Percentiles rank a stretch among this genome's conserved stretches.
Evolutionary conservation across 2,797 vertebrate species (phyloP).

Genomic region (Momotus momota): DNA sequence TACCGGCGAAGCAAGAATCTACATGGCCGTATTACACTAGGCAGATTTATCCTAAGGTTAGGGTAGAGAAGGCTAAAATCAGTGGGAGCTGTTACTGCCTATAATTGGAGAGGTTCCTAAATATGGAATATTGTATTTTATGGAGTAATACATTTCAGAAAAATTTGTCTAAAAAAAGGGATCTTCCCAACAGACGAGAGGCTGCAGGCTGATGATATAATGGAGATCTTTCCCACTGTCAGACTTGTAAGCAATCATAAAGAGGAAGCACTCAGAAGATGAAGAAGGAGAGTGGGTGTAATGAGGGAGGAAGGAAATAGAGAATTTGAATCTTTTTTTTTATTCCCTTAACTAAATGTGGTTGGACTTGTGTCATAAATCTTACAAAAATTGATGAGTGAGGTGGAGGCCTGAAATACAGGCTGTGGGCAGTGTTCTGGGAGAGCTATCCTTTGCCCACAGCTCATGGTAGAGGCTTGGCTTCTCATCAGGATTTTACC

Average conservation of each 20-base stretch:
- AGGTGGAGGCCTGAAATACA: neutral
- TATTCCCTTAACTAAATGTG: constrained; percentile 4
- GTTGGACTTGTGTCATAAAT: neutral
- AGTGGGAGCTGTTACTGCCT: neutral
- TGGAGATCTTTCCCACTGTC: constrained; percentile 42
- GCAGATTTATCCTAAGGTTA: neutral
- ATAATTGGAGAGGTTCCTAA: neutral
- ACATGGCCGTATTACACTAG: neutral
- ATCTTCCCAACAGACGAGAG: constrained; percentile 14
- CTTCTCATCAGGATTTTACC: neutral
- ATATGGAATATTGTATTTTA: constrained; percentile 10
- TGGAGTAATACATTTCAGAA: neutral
- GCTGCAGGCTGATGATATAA: constrained; percentile 43
- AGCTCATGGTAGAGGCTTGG: neutral
- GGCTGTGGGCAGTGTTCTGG: neutral
- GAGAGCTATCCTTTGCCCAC: neutral
- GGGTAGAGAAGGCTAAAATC: constrained; percentile 1
- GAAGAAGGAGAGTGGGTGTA: constrained; percentile 52
- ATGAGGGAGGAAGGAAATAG: constrained; percentile 46
- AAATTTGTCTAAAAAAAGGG: neutral
- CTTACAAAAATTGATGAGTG: neutral
- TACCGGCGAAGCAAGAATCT: neutral
- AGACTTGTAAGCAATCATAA: constrained; percentile 25
- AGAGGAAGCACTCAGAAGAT: constrained; percentile 46
- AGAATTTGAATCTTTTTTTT: constrained; percentile 34